Conservation (phyloP, 37 sponge, comb jelly and placozoan genomes). For the Halisarca cf. caerulea region DNA sequence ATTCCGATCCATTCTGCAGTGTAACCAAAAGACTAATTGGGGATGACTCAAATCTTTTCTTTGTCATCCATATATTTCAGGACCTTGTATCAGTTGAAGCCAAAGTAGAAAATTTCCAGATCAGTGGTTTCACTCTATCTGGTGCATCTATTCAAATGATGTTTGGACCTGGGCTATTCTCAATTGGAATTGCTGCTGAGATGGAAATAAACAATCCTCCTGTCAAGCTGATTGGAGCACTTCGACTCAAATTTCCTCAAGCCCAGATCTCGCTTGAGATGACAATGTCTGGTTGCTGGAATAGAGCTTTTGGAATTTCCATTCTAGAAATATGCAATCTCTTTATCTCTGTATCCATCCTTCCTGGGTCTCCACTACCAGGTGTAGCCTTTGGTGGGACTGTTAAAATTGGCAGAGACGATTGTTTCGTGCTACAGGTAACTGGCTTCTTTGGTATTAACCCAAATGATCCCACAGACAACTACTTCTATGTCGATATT, state of each 20-base stretch:
- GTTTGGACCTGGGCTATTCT: not conserved
- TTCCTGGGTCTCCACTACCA: slow-evolving; percentile 21
- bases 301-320: slow-evolving; percentile 13
- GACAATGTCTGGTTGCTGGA: slow-evolving; percentile 35
- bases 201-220: slow-evolving; percentile 1
- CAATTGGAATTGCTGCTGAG: slow-evolving; percentile 22
- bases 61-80: too few species aligned
- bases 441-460: slow-evolving; percentile 12
- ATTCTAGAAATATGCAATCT: slow-evolving; percentile 29
- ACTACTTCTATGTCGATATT: slow-evolving; percentile 36
- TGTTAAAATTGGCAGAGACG: slow-evolving; percentile 6
- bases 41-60: not conserved
- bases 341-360: not conserved
- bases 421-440: not conserved
- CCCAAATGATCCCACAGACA: not conserved
- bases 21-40: slow-evolving; percentile 1
- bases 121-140: not conserved
- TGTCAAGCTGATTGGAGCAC: slow-evolving; percentile 2
- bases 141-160: slow-evolving; percentile 25
- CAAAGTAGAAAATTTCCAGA: not conserved
- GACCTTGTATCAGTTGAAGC: not conserved
- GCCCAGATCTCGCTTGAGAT: not conserved
- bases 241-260: not conserved
- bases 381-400: slow-evolving; percentile 31
- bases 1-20: slow-evolving; percentile 5